Conservation (phyloP, 2,797 vertebrate genomes). For the Oceanodroma leucorhoa region DNA sequence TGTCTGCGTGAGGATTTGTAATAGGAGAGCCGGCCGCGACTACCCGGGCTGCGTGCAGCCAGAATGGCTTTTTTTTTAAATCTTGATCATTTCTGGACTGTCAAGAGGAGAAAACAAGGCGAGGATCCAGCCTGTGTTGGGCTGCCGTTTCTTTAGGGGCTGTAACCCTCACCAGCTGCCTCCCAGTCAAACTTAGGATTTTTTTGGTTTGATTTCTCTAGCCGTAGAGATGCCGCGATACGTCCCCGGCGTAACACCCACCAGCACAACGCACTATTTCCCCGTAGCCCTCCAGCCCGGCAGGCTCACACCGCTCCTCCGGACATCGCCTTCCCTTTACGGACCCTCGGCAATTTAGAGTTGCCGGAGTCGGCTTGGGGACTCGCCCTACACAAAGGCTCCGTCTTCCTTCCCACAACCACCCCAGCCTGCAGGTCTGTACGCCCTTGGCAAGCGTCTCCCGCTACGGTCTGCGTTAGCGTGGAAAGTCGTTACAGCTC, state of each 20-base stretch:
- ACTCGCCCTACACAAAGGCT: background rate
- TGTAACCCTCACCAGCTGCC: background rate
- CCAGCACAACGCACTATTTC: accelerated
- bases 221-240: background rate
- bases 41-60: too few relatives aligned
- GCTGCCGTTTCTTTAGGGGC: background rate
- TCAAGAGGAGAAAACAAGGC: background rate
- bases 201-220: background rate
- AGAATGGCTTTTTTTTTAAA: background rate
- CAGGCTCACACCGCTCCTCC: background rate
- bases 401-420: background rate
- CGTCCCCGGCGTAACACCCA: accelerated
- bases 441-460: background rate
- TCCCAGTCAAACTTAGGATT: accelerated
- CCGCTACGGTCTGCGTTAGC: background rate
- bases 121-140: background rate
- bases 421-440: background rate
- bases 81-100: background rate
- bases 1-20: background rate
- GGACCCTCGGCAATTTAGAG: background rate
- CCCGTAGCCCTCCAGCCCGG: background rate
- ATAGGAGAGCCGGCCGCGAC: background rate
- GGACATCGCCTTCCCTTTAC: background rate
- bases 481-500: background rate
- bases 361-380: accelerated